Percentiles rank a stretch among this genome's conserved stretches.
phyloP scores from a whole-genome alignment of 2,113 vertebrate species.

The Caracal caracal region DNA sequence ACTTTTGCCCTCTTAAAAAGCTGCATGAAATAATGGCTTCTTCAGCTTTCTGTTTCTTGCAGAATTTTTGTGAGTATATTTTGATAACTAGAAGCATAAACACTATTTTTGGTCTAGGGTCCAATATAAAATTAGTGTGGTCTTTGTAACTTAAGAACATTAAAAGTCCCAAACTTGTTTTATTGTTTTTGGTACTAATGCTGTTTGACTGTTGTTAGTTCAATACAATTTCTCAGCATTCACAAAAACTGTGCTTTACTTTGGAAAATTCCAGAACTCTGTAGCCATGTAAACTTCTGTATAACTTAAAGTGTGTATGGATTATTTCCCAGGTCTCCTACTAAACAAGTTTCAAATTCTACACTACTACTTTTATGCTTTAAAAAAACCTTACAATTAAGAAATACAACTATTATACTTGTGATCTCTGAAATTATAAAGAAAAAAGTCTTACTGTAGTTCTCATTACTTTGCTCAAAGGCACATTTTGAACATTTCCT shows the following conservation, averaged over 20 bases:
- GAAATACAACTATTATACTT: not conserved
- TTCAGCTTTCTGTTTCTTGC: conserved; percentile 27
- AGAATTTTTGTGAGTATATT: not conserved
- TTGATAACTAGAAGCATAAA: not conserved
- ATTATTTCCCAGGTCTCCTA: not conserved
- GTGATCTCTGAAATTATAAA: not conserved
- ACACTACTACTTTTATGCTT: not conserved
- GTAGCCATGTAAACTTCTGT: not conserved
- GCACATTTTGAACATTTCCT: not conserved
- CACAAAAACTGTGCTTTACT: not conserved
- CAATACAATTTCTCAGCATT: not conserved
- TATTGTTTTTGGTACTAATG: not conserved
- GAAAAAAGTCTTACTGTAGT: not conserved
- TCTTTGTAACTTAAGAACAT: conserved; percentile 21
- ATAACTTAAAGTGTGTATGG: not conserved
- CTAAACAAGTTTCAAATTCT: not conserved
- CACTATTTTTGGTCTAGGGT: not conserved
- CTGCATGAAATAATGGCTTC: conserved; percentile 7
- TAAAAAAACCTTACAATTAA: not conserved
- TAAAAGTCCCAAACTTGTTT: not conserved
- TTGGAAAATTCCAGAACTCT: conserved; percentile 13
- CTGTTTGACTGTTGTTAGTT: not conserved
- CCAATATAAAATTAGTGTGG: not conserved
- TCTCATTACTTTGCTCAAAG: conserved; percentile 24
- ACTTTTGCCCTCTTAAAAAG: not conserved